Base-by-base conservation (phyloP, 1,140 invertebrate genomes). In the Hyles euphorbiae region DNA sequence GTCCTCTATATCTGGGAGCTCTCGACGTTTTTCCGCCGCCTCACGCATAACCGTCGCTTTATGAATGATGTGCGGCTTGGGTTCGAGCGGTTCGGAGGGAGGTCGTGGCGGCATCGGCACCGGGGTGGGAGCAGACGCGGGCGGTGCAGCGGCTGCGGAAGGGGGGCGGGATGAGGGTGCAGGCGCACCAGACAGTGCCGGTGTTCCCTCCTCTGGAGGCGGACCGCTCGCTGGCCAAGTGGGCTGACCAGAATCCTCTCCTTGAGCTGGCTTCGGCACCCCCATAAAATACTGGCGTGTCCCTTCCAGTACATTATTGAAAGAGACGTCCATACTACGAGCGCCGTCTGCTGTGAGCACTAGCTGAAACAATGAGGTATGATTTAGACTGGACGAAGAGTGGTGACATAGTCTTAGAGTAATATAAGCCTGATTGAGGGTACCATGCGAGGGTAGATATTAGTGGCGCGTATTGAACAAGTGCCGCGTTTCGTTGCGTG, bases 211-310 rank as follows among this genome's bases (percentile, higher is more conserved):
- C 60, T 87, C 83, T 53, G 85, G 74, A 54, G 78, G 73, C 43
- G 70, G 72, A 58, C 77, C 72, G 61, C 82, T 74, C 63, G 86
- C 72, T 66, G 81, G 78, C 83, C 90, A 83, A 54, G 76, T 73
- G 46, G 78, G 67, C 61, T 83, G 85, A 51, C 81, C 75, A 72
- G 83, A 79, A 60, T 78, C 68, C 60, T 82, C 82, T 56, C 70
- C 83, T 81, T 76, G 89, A 79, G 83, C 88, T 78, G 75, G 91
- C 70, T 91, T 91, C 58, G 94, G 94, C 76, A 94, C 87, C 80
- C 93, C 93, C 91, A 94, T 93, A 88, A 94, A 94, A 90, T 94
- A 95, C 90, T 94, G 93, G 78, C 93, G 92, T 83, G 93, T 93
- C 87, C 93, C 93, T 91, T 94, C 93, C 91, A 95, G 90, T 90